Base-by-base conservation (phyloP, 1,140 invertebrate genomes). In the Thalassaphorura encarpata region DNA sequence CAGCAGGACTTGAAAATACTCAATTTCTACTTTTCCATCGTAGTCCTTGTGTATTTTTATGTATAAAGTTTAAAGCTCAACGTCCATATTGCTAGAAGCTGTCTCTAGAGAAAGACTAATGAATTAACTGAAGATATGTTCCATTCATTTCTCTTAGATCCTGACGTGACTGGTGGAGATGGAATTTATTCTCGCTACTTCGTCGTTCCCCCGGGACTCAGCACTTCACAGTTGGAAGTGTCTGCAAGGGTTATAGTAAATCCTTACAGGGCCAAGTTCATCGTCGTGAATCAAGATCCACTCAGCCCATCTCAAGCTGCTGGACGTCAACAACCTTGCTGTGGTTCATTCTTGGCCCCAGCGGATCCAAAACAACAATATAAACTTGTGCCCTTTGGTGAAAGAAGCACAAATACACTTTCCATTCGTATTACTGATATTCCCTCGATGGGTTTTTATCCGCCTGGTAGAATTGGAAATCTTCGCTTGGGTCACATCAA, bases 101-200 rank as follows among this genome's bases (percentile, higher is more conserved):
- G 53, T 53, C 51, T 58, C 42, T 45, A 27, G 16, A 31, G 39
- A 46, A 52, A 52, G 49, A 58, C 54, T 39, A 54, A 54, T 59
- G 39, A 59, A 16, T 53, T 45, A 54, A 54, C 15, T 19, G 19
- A 19, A 29, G 19, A 18, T 58, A 46, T 41, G 27, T 52, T 56
- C 29, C 46, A 28, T 58, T 33, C 42, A 33, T 56, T 61, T 41
- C 50, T 43, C 48, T 64, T 51, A 78, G 81, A 81, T 70, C 78
- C 80, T 2, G 82, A 84, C 69, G 72, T 82, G 13, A 78, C 75
- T 18, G 75, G 75, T 69, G 75, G 76, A 8, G 82, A 84, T 68
- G 81, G 82, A 16, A 71, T 83, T 16, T 84, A 83, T 66, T 78
- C 79, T 0, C 70, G 78, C 47, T 82, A 80, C 61, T 79, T 80